phyloP scores from a whole-genome alignment of 2,797 vertebrate genomes.

The Geotria australis region DNA sequence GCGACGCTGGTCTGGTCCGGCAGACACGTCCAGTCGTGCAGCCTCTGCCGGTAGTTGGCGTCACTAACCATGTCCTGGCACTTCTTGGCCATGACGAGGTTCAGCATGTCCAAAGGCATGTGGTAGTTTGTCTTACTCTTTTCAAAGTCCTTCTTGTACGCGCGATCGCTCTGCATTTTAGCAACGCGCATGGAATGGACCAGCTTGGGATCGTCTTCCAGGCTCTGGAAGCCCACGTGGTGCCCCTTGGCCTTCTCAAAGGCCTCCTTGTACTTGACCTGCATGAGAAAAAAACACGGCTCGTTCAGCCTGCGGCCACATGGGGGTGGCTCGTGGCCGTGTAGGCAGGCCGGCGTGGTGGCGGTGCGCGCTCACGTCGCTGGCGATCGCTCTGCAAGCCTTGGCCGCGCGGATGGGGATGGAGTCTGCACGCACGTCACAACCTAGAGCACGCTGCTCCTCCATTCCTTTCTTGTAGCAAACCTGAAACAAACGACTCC shows the following conservation, averaged over 20 bases:
- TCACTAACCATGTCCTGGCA: not conserved
- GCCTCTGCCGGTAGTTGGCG: not conserved
- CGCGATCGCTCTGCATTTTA: not conserved
- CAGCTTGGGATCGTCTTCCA: not conserved
- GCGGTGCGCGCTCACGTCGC: conserved; percentile 31
- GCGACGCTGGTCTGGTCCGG: not conserved
- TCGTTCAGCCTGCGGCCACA: too few relatives aligned
- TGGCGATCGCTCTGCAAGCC: conserved; percentile 42
- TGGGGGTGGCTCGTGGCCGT: too few relatives aligned
- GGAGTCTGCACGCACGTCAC: conserved; percentile 46
- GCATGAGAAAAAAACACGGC: not conserved
- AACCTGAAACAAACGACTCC: conserved; percentile 21
- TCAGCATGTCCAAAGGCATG: not conserved
- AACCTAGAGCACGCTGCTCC: conserved; percentile 42
- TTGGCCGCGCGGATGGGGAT: conserved; percentile 44
- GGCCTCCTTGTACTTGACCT: not conserved
- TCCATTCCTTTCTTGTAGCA: conserved; percentile 39
- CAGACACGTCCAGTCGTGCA: not conserved
- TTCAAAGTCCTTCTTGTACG: not conserved
- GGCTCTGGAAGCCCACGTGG: not conserved
- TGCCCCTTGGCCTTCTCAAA: not conserved
- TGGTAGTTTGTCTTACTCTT: not conserved
- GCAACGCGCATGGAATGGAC: not conserved
- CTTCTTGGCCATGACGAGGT: not conserved
- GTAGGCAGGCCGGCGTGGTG: too few relatives aligned